These are phyloP conservation scores for Sclerurus mexicanus DNA, from an alignment of 2,113 vertebrate genomes.

Conservation along the genomic window DNA sequence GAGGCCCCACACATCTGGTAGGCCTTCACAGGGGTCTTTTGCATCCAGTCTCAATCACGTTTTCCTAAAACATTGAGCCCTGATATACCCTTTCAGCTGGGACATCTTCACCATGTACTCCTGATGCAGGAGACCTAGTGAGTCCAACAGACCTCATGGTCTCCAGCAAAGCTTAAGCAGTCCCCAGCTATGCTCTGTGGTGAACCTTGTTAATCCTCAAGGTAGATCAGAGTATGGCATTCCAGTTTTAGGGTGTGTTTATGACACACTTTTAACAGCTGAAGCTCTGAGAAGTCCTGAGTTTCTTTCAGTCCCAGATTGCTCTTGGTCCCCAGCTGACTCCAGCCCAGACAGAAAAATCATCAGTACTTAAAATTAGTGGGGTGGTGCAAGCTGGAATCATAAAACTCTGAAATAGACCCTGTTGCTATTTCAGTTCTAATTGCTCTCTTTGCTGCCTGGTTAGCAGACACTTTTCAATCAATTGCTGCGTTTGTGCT, in stretches of 20 bases:
- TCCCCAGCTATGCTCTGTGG: neutral
- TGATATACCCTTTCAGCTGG: neutral
- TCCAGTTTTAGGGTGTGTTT: neutral
- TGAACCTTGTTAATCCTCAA: neutral
- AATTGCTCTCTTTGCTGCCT: neutral
- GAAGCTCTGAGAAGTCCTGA: neutral
- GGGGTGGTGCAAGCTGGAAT: neutral
- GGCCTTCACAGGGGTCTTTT: neutral
- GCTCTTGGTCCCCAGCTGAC: neutral
- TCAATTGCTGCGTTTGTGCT: constrained; percentile 7
- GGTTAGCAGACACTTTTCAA: constrained; percentile 42
- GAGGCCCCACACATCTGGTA: neutral
- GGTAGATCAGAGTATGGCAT: neutral
- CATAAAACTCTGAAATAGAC: neutral
- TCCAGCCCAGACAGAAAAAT: neutral
- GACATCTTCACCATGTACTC: neutral
- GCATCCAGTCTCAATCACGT: neutral
- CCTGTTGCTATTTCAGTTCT: constrained; percentile 19
- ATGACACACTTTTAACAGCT: neutral
- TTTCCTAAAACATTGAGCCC: neutral
- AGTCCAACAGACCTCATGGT: neutral
- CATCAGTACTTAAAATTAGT: neutral
- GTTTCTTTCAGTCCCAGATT: neutral
- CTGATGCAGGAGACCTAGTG: neutral
- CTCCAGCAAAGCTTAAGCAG: neutral